A percentile compares a stretch with the other conserved stretches of the same genome.
Evolutionary conservation across 2,113 vertebrate species (phyloP).

Genomic region (Meriones unguiculatus): DNA sequence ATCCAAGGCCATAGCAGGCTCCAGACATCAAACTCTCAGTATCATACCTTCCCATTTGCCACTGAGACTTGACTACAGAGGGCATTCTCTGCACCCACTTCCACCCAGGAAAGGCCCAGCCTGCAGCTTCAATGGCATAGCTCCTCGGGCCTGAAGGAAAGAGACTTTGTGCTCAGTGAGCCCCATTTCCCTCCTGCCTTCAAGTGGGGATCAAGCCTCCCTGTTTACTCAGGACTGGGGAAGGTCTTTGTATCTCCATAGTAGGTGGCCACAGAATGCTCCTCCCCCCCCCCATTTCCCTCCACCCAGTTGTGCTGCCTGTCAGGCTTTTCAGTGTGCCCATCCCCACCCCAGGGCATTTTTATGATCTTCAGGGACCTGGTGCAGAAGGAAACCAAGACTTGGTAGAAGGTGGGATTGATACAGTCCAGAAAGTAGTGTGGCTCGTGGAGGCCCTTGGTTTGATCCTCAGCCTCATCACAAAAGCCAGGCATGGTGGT

Average conservation of each 20-base stretch:
- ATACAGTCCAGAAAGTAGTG: background rate
- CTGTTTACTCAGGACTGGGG: background rate
- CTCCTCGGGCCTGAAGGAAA: background rate
- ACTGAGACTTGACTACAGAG: background rate
- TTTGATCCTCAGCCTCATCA: background rate
- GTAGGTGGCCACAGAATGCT: accelerated
- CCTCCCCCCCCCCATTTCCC: too few species aligned
- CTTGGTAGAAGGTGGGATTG: background rate
- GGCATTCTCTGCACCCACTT: background rate
- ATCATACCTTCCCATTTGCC: background rate
- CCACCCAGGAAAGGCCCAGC: background rate
- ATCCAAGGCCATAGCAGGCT: slow-evolving; percentile 24
- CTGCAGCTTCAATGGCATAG: background rate
- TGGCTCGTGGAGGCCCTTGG: background rate
- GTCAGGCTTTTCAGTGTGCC: background rate
- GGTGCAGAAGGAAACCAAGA: background rate
- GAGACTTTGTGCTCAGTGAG: background rate
- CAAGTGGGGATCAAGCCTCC: background rate
- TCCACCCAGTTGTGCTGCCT: background rate
- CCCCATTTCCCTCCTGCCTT: background rate
- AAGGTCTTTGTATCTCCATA: background rate
- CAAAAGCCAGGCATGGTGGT: background rate
- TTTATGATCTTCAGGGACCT: background rate
- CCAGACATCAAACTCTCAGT: background rate
- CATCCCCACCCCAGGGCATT: background rate